Conservation (phyloP, 2,797 vertebrate species). For the Eulemur mongoz region DNA sequence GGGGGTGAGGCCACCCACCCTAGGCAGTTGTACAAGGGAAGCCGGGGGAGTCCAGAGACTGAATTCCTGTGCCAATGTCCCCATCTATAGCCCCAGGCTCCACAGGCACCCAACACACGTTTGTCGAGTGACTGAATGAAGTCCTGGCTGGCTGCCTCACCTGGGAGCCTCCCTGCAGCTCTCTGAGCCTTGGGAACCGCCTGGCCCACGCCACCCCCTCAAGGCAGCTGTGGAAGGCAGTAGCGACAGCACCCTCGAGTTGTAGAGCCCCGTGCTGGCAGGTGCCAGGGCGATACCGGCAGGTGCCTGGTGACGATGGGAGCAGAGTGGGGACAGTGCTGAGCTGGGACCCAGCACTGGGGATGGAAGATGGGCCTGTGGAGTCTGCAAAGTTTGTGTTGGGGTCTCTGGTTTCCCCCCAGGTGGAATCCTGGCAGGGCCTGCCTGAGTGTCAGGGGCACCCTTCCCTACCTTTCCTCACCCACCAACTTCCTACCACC, state of each 20-base stretch:
- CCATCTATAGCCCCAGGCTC: not conserved
- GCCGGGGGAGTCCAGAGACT: not conserved
- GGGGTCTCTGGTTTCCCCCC: not conserved
- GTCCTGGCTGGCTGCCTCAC: not conserved
- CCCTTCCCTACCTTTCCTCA: not conserved
- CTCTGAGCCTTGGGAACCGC: not conserved
- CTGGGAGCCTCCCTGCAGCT: not conserved
- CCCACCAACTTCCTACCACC: not conserved
- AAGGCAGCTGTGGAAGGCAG: not conserved
- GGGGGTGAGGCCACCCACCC: too few relatives aligned
- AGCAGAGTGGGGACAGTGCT: not conserved
- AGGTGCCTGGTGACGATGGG: not conserved
- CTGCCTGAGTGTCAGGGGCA: accelerated
- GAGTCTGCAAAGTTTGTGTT: not conserved
- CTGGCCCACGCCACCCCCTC: not conserved
- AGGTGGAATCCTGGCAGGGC: not conserved
- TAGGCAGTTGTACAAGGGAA: not conserved
- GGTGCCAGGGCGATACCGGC: not conserved
- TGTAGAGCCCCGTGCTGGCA: accelerated
- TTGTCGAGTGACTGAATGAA: not conserved
- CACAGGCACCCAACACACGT: not conserved
- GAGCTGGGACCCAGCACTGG: not conserved
- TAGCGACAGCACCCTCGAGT: too few relatives aligned
- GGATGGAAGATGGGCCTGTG: not conserved
- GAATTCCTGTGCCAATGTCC: not conserved